Evolutionary conservation across 2,113 vertebrate genomes (phyloP), one percentile per base, ranked within the genome.

Genomic region (Pao palembangensis): DNA sequence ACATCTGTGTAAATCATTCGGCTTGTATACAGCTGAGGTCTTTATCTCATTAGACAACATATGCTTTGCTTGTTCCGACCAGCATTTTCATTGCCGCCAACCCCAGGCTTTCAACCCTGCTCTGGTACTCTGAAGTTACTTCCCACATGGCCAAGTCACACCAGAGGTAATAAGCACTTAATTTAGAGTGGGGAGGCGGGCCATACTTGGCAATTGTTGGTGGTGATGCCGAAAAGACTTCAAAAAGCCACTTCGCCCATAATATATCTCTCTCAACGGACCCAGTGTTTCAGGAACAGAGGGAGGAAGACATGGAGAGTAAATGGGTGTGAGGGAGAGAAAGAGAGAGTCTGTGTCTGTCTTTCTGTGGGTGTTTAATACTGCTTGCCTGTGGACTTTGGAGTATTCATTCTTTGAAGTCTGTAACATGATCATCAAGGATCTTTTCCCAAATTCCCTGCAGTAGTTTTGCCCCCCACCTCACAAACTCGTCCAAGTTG

Each of bases 331-430:
- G 78, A 75, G 76, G 70, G 83, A 60, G 73, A 28, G 55, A 58
- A 67, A 75, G 73, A 65, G 70, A 51, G 78, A 58, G 77, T 68
- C 41, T 59, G 64, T 59, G 78, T 56, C 55, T 66, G 66, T 85
- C 81, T 76, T 84, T 79, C 69, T 73, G 67, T 66, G 69, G 64
- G 76, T 82, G 81, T 84, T 87, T 85, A 85, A 82, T 80, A 67
- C 72, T 57, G 69, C 71, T 71, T 85, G 84, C 82, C 74, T 81
- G 73, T 81, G 80, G 86, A 86, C 83, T 85, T 85, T 81, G 79
- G 72, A 79, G 75, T 76, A 67, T 62, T 65, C 59, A 71, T 81
- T 75, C 85, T 90, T 90, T 91, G 86, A 90, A 86, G 86, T 86
- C 70, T 75, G 82, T 84, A 88, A 89, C 82, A 75, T 67, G 78